phyloP scores from a whole-genome alignment of 30 jellyfish, hydroid and myxozoan genomes.

The Turritopsis rubra region DNA sequence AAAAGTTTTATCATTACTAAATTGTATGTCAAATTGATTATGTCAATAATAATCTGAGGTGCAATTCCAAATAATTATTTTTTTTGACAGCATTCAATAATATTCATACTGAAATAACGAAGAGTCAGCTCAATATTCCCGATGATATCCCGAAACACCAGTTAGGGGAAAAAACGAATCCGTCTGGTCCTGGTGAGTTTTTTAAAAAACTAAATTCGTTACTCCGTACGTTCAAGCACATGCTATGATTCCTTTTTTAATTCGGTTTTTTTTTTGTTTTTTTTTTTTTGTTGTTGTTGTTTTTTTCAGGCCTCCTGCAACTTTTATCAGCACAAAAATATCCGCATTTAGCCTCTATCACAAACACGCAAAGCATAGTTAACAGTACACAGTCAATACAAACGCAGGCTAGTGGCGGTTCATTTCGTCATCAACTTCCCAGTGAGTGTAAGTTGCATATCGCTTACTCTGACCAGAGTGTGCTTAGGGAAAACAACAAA shows the following conservation, averaged over 20 bases:
- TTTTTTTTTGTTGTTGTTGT: too few relatives aligned
- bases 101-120: slow-evolving; percentile 28
- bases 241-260: too few relatives aligned
- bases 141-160: slow-evolving; percentile 13
- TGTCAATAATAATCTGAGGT: neutral
- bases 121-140: slow-evolving; percentile 15
- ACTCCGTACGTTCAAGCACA: neutral
- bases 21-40: neutral
- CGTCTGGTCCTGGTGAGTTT: slow-evolving; percentile 5
- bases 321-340: slow-evolving; percentile 7
- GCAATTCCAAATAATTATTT: neutral
- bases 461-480: neutral
- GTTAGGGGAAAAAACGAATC: neutral
- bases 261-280: too few relatives aligned
- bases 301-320: neutral
- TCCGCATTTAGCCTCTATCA: slow-evolving; percentile 4
- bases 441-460: neutral
- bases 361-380: neutral
- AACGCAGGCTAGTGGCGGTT: neutral
- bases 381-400: neutral
- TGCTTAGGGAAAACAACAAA: neutral
- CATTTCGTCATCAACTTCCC: neutral
- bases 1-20: neutral
- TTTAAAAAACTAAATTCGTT: neutral
- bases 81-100: neutral